Conservation (phyloP, 2,888 invertebrate species). For the Liodrosophila aerea region DNA sequence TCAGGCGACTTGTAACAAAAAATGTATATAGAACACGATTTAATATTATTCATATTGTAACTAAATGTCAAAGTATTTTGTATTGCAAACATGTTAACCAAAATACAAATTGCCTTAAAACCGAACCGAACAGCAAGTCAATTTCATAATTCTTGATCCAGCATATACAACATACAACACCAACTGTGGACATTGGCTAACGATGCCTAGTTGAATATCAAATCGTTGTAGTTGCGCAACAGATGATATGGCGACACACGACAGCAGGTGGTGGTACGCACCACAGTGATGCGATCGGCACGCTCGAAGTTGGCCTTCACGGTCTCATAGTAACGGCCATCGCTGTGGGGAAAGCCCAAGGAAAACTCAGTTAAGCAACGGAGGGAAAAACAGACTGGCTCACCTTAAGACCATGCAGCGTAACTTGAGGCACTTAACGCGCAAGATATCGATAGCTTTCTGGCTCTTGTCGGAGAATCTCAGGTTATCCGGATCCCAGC, state of each 20-base stretch:
- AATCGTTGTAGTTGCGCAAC: conserved; percentile 95
- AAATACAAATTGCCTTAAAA: conserved; percentile 57
- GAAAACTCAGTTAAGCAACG: too few relatives aligned
- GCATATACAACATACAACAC: conserved; percentile 22
- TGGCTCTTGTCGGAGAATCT: conserved; percentile 99
- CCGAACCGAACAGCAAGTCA: conserved; percentile 14
- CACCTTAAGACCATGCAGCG: conserved; percentile 96
- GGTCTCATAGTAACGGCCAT: conserved; percentile 99
- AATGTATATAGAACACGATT: conserved; percentile 40
- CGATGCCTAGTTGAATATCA: conserved; percentile 95
- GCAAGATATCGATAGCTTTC: conserved; percentile 98
- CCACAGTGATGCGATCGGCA: conserved; percentile 97
- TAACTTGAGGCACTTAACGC: conserved; percentile 96
- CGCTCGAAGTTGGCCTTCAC: conserved; percentile 99
- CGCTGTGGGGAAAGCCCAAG: conserved; percentile 84
- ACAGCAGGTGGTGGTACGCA: conserved; percentile 97
- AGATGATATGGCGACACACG: conserved; percentile 96
- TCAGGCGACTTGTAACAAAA: conserved; percentile 47
- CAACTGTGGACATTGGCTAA: conserved; percentile 3
- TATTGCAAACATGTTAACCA: conserved; percentile 44
- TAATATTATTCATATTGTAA: conserved; percentile 38
- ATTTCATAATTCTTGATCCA: conserved; percentile 20
- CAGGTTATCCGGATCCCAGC: conserved; percentile 99
- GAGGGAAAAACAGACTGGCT: conserved; percentile 39
- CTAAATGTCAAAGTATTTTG: conserved; percentile 46